These are phyloP conservation scores for Dendrolimus pini DNA, from an alignment of 2,888 invertebrate species.

Conservation along the genomic window DNA sequence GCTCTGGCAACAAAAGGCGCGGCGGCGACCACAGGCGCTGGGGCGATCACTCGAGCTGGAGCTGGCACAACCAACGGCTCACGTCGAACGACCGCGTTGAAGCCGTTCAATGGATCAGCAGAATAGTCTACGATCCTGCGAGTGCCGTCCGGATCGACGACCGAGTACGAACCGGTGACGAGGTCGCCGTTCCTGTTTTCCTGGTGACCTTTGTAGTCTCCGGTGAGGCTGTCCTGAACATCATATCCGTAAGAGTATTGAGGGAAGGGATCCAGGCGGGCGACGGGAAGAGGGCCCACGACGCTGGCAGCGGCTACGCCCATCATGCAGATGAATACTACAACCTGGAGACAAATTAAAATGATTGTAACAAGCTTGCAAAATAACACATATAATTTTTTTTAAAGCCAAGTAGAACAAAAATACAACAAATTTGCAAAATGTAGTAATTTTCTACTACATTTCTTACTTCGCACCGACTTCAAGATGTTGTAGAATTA, in stretches of 20 bases:
- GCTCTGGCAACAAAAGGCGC: conserved; percentile 34
- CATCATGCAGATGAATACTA: conserved; percentile 64
- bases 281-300: conserved; percentile 48
- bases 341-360: conserved; percentile 49
- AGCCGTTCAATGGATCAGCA: conserved; percentile 73
- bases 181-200: conserved; percentile 75
- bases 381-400: not conserved
- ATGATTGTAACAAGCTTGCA: not conserved
- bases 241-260: conserved; percentile 78
- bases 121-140: conserved; percentile 74
- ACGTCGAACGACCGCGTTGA: conserved; percentile 75
- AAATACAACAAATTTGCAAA: no score
- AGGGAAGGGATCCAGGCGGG: conserved; percentile 59
- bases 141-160: conserved; percentile 76
- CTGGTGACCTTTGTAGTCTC: conserved; percentile 76
- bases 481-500: no score
- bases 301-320: conserved; percentile 53
- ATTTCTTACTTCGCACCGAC: no score
- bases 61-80: conserved; percentile 56
- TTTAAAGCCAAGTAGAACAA: not conserved
- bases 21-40: conserved; percentile 33
- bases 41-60: conserved; percentile 38
- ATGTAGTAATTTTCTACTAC: no score
- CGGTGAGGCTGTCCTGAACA: conserved; percentile 75
- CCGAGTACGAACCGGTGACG: conserved; percentile 74